These are phyloP conservation scores for Aphrocallistes beatrix DNA, from an alignment of 37 sponge, comb jelly and placozoan genomes.

Conservation along the genomic window DNA sequence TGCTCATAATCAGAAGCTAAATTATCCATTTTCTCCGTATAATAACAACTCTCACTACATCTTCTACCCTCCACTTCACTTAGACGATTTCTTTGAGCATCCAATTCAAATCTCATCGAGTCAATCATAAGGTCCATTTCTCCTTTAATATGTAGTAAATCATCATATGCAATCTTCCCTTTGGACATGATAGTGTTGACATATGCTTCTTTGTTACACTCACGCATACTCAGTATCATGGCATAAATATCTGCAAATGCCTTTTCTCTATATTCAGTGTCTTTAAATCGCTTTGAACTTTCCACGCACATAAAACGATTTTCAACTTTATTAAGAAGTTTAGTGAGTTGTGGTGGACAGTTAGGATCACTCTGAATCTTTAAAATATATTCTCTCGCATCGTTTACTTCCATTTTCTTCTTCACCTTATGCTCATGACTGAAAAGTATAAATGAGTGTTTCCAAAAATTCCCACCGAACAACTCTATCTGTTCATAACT, in stretches of 20 bases:
- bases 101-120: too few species aligned
- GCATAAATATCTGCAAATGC: not conserved
- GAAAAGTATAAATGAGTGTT: not conserved
- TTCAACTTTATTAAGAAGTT: not conserved
- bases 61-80: too few species aligned
- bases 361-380: not conserved
- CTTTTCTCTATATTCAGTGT: not conserved
- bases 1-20: too few species aligned
- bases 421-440: not conserved
- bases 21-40: too few species aligned
- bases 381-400: not conserved
- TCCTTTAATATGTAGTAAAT: not conserved
- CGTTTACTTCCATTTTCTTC: not conserved
- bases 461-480: not conserved
- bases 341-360: not conserved
- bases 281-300: not conserved
- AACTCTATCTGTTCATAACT: conserved; percentile 12
- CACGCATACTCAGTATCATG: not conserved
- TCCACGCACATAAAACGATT: not conserved
- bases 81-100: too few species aligned
- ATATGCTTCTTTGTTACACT: not conserved
- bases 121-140: too few species aligned
- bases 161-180: not conserved
- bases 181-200: not conserved
- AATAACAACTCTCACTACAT: too few species aligned